phyloP scores from a whole-genome alignment of 2,797 vertebrate genomes.

The Schizopygopsis pylzovi region DNA sequence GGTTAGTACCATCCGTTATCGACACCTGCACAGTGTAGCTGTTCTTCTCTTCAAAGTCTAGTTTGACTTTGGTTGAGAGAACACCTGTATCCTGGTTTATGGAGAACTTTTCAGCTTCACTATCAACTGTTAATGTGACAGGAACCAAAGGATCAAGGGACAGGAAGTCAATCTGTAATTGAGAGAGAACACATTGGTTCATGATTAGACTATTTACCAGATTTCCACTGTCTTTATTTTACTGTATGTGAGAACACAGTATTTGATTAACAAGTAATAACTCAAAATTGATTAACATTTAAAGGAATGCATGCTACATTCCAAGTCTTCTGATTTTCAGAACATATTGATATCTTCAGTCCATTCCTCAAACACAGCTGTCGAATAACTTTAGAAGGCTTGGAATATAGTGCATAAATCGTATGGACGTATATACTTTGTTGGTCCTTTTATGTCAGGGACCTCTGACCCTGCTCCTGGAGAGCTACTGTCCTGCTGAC shows the following conservation, averaged over 20 bases:
- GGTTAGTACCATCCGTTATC: constrained; percentile 71
- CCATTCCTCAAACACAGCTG: background rate
- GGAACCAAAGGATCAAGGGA: constrained; percentile 52
- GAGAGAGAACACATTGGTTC: constrained; percentile 2
- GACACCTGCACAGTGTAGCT: constrained; percentile 74
- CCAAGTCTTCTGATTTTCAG: background rate
- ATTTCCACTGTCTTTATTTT: background rate
- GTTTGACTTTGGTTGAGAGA: constrained; percentile 67
- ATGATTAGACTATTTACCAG: constrained; percentile 6
- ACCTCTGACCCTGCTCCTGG: background rate
- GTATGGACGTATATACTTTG: background rate
- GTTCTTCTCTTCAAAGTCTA: constrained; percentile 74
- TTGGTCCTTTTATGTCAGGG: background rate
- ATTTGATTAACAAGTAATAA: no score
- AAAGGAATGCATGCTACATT: background rate
- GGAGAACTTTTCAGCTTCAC: constrained; percentile 68
- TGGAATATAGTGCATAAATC: background rate
- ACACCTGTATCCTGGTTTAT: constrained; percentile 65
- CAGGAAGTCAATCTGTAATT: constrained; percentile 32
- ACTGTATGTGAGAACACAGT: background rate
- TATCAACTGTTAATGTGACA: constrained; percentile 63
- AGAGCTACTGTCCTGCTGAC: background rate
- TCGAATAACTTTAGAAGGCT: background rate
- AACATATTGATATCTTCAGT: background rate
- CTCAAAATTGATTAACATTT: background rate